Base-by-base conservation (phyloP, 2,888 invertebrate species). In the Heliconius aoede region DNA sequence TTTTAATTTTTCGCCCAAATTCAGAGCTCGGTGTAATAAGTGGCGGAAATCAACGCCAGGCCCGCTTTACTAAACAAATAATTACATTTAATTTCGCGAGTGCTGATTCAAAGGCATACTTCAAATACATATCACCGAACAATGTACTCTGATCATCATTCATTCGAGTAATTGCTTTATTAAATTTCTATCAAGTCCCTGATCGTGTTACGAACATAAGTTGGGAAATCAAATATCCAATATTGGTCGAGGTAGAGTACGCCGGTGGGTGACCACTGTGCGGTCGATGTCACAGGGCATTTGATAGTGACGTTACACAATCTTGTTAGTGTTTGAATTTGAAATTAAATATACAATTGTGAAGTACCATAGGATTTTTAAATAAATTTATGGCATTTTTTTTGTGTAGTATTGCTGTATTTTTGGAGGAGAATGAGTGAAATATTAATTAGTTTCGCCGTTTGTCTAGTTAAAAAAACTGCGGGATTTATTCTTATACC, bases 171-270 rank as follows among this genome's bases (percentile, higher is more conserved):
- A 82, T 84, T 84, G 80, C 85, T 86, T 83, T 85, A 86, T 87
- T 86, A 51, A 21, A 84, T 79, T 82, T 83, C 86, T 88, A 90
- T 88, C 88, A 83, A 86, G 83, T 68, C 76, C 72, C 84, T 86
- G 89, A 90, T 92, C 91, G 85, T 83, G 82, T 91, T 91, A 88
- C 91, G 77, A 84, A 82, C 85, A 84, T 86, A 79, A 86, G 88
- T 90, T 89, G 85, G 81, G 92, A 90, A 92, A 92, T 86, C 85
- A 84, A 88, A 91, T 85, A 89, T 86, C 88, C 86, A 79, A 86
- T 84, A 85, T 82, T 81, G 83, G 82, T 80, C 81, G 82, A 84
- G 82, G 80, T 85, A 82, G 82, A 84, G 81, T 85, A 82, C 80
- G 78, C 77, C 36, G 76, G 73, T 83, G 81, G 81, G 84, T 84